Percentiles rank a stretch among this genome's conserved stretches.
Evolutionary conservation across 2,113 vertebrate species (phyloP).

Genomic region (Erythrolamprus reginae): DNA sequence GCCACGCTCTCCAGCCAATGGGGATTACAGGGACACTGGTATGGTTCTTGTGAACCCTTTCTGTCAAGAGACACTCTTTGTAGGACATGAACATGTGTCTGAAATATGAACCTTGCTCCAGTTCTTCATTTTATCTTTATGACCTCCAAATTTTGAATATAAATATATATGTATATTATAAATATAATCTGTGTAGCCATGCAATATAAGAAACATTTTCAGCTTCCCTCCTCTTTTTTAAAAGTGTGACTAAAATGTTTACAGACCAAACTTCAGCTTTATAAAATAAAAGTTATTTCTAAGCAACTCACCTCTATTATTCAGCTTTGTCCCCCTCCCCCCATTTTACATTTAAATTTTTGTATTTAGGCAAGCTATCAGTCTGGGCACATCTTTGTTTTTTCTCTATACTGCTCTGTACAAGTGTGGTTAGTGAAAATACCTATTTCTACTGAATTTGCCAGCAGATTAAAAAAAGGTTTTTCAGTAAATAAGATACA

Average conservation of each 20-base stretch:
- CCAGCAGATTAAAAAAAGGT: neutral
- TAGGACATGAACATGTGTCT: slow-evolving; percentile 87
- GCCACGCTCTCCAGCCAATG: slow-evolving; percentile 89
- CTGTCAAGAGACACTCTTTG: slow-evolving; percentile 94
- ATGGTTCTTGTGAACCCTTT: slow-evolving; percentile 98
- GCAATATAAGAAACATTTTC: slow-evolving; percentile 69
- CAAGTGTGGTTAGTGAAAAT: neutral
- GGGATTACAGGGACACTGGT: slow-evolving; percentile 88
- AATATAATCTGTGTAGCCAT: slow-evolving; percentile 76
- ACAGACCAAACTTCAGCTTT: slow-evolving; percentile 84
- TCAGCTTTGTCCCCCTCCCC: neutral
- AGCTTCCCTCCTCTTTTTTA: slow-evolving; percentile 79
- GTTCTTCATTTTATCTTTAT: slow-evolving; percentile 35
- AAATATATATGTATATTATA: slow-evolving; percentile 71
- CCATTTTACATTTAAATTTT: neutral
- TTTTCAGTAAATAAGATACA: neutral
- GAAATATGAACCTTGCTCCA: slow-evolving; percentile 71
- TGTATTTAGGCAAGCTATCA: neutral
- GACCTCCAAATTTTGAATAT: slow-evolving; percentile 68
- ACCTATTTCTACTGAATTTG: neutral
- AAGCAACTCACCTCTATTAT: slow-evolving; percentile 60
- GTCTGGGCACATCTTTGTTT: neutral
- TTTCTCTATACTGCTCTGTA: neutral
- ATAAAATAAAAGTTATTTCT: slow-evolving; percentile 86
- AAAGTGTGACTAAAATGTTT: slow-evolving; percentile 85